Conservation (phyloP, 2,888 invertebrate species). For the Netelia virgata region DNA sequence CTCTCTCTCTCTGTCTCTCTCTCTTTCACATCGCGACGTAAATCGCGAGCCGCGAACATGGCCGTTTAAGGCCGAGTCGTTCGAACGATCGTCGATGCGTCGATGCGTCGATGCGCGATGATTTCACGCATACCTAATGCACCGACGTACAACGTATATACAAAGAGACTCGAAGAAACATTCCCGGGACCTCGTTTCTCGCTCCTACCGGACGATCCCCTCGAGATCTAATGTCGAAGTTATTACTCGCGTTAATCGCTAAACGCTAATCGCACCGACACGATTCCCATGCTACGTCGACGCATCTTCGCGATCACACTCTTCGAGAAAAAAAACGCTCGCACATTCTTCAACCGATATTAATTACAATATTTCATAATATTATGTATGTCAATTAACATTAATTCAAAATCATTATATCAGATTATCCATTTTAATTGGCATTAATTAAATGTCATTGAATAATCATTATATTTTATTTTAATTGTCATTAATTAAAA, state of each 20-base stretch:
- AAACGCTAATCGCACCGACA: conserved; percentile 33
- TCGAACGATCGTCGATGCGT: not conserved
- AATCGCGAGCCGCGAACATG: not conserved
- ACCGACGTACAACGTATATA: not conserved
- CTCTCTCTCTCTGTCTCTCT: not conserved
- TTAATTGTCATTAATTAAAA: no score
- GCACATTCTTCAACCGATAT: not conserved
- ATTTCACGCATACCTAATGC: conserved; percentile 29
- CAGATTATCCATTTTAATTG: no score
- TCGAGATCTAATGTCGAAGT: conserved; percentile 18
- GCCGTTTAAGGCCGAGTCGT: conserved; percentile 34
- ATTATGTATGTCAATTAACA: no score
- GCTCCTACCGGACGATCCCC: not conserved
- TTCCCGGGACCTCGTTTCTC: conserved; percentile 35
- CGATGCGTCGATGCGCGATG: conserved; percentile 18
- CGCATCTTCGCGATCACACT: not conserved
- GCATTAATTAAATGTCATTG: no score
- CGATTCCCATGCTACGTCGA: conserved; percentile 21
- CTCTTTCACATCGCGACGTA: not conserved
- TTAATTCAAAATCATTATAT: no score
- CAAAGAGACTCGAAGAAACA: not conserved
- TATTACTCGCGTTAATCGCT: conserved; percentile 12
- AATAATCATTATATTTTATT: no score
- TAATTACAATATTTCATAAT: not conserved
- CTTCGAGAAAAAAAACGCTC: not conserved